Conservation (phyloP, 2,797 vertebrate species). For the Darevskia nairensis region DNA sequence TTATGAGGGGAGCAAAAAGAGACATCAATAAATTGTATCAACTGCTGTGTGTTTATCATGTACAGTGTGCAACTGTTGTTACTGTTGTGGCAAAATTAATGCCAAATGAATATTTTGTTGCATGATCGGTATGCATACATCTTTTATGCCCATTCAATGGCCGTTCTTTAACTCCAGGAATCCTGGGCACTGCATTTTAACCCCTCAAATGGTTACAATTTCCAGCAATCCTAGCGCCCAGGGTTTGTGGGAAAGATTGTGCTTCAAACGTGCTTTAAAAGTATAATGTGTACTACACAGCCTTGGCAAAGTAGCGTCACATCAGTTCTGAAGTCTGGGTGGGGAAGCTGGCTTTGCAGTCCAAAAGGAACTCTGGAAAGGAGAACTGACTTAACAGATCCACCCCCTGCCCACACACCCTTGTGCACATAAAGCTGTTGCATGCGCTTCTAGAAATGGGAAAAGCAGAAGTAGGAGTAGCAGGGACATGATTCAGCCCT, state of each 20-base stretch:
- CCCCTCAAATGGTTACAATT: neutral
- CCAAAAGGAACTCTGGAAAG: neutral
- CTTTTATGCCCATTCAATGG: neutral
- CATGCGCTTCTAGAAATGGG: neutral
- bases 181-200: neutral
- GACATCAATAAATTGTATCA: slow-evolving; percentile 32
- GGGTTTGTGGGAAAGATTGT: no score
- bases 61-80: accelerated
- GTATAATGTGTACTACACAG: no score
- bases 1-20: neutral
- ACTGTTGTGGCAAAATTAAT: slow-evolving; percentile 65
- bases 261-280: no score
- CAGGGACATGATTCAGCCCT: neutral
- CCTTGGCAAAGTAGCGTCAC: neutral
- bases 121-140: slow-evolving; percentile 7
- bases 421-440: neutral
- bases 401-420: neutral
- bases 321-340: neutral
- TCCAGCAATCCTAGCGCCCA: neutral
- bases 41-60: slow-evolving; percentile 25
- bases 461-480: neutral
- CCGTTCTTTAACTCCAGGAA: neutral
- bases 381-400: neutral
- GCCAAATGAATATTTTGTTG: slow-evolving; percentile 39
- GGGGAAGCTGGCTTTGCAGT: neutral